phyloP scores from a whole-genome alignment of 2,888 invertebrate species.

The Eubasilissa splendida region DNA sequence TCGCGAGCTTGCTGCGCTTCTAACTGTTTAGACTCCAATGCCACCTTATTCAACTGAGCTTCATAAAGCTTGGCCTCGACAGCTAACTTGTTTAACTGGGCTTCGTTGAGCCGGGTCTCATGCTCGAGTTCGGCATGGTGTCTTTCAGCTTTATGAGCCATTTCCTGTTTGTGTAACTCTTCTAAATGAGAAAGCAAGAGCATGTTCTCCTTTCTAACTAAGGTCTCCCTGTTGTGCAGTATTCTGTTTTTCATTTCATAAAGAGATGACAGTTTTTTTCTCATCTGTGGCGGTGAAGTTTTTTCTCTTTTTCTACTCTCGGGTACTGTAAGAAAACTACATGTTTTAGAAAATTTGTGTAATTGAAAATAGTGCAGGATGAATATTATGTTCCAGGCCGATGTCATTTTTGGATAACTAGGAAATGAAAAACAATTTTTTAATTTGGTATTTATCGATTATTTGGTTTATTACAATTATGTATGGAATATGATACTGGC shows the following conservation, averaged over 20 bases:
- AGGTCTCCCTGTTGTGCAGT: constrained; percentile 12
- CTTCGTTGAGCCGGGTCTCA: constrained; percentile 31
- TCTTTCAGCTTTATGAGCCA: constrained; percentile 26
- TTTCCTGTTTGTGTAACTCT: constrained; percentile 38
- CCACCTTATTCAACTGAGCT: constrained; percentile 36
- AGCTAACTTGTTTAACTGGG: constrained; percentile 41
- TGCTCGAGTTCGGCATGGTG: constrained; percentile 32
- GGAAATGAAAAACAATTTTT: too few relatives aligned
- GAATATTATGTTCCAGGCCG: too few relatives aligned
- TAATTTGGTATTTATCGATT: too few relatives aligned
- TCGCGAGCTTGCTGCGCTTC: constrained; percentile 25
- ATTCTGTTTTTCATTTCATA: constrained; percentile 26
- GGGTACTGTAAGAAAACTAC: background rate
- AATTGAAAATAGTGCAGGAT: too few relatives aligned
- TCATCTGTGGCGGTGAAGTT: background rate
- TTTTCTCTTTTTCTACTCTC: constrained; percentile 12
- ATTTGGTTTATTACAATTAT: too few relatives aligned
- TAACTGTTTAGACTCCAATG: constrained; percentile 30
- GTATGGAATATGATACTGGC: too few relatives aligned
- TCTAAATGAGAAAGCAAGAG: constrained; percentile 7
- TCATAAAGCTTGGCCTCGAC: constrained; percentile 39
- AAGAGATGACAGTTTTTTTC: constrained; percentile 12
- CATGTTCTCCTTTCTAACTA: constrained; percentile 20
- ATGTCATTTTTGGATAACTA: too few relatives aligned
- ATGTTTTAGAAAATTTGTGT: too few relatives aligned